A percentile compares a stretch with the other conserved stretches of the same genome.
Evolutionary conservation across 2,888 invertebrate species (phyloP).

Genomic region (Mantis religiosa): DNA sequence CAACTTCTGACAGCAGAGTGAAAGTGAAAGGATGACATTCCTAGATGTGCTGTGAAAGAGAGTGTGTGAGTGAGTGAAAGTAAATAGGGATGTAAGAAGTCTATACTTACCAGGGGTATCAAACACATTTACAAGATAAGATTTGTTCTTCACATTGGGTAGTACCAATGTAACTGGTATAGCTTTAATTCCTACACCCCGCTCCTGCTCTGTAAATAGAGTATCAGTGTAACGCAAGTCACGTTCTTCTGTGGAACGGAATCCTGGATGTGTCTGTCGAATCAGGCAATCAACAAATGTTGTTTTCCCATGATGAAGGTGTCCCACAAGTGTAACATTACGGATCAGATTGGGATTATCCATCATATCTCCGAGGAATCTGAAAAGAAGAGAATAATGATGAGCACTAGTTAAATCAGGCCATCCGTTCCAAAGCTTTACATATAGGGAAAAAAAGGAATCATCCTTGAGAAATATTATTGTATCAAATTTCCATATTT

Average conservation of each 20-base stretch:
- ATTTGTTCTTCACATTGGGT: constrained; percentile 91
- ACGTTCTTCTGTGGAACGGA: constrained; percentile 69
- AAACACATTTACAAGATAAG: constrained; percentile 93
- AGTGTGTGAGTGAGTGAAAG: too few relatives aligned
- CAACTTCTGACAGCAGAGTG: too few relatives aligned
- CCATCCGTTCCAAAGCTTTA: too few relatives aligned
- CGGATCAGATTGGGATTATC: constrained; percentile 92
- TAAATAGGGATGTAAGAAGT: too few relatives aligned
- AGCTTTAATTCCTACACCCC: constrained; percentile 95
- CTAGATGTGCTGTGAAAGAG: too few relatives aligned
- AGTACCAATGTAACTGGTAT: constrained; percentile 91
- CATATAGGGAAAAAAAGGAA: too few relatives aligned
- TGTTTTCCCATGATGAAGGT: constrained; percentile 98
- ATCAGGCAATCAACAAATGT: constrained; percentile 96
- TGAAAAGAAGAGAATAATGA: constrained; percentile 36
- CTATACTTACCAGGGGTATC: constrained; percentile 82
- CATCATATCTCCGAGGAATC: constrained; percentile 94
- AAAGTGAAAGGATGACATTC: too few relatives aligned
- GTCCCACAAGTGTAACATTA: constrained; percentile 93
- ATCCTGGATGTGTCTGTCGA: constrained; percentile 93
- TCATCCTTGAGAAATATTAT: too few relatives aligned
- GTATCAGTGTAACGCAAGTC: constrained; percentile 89
- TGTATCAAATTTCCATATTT: too few relatives aligned
- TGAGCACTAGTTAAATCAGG: background rate
- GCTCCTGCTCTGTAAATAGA: constrained; percentile 92